Base-by-base conservation (phyloP, 2,113 vertebrate species). In the Sinocyclocheilus anshuiensis region DNA sequence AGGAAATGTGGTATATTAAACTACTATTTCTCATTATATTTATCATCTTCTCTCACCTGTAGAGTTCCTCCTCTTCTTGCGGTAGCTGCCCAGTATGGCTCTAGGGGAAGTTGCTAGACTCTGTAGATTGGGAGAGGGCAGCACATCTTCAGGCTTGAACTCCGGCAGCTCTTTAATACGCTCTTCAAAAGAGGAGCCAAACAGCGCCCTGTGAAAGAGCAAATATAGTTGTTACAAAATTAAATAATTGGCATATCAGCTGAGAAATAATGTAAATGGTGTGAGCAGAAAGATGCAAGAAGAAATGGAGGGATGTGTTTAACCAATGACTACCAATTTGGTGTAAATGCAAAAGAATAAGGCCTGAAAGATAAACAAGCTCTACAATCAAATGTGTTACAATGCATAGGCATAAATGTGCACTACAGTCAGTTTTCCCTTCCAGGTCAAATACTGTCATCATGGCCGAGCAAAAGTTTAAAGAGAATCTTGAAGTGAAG, bases 1-100 rank as follows among this genome's bases (percentile, higher is more conserved):
- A 11, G 9, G 1, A 45, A 45, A 2, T 11, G 9, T 45, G 42
- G 42, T 45, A 10, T 45, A 10, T 10, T 2, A 45, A 10, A 2
- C 2, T 48, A 3, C 45, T 3, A 48, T 11, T 48, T 48, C 45
- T 12, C 45, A 48, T 48, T 12, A 11, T 18, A 50, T 16, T 22
- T 18, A 8, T 33, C 16, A 36, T 11, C 39, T 84, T n/a, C 39
- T 50, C 93, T 91, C 87, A 97, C 97, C 97, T 0, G 96, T 97
- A 80, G 97, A 98, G 91, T 97, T 98, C 90, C 96, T 96, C 89
- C 96, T 95, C 91, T 97, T 98, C 91, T 94, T 97, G 88, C 97
- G 96, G 92, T 98, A 98, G 89, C 96, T 97, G 48, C 96, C 96
- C 91, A 98, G 94, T 88, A 98, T 98, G 90, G 96, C 96, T 55